Evolutionary conservation across 2,797 vertebrate species (phyloP).

Genomic region (Acipenser ruthenus): DNA sequence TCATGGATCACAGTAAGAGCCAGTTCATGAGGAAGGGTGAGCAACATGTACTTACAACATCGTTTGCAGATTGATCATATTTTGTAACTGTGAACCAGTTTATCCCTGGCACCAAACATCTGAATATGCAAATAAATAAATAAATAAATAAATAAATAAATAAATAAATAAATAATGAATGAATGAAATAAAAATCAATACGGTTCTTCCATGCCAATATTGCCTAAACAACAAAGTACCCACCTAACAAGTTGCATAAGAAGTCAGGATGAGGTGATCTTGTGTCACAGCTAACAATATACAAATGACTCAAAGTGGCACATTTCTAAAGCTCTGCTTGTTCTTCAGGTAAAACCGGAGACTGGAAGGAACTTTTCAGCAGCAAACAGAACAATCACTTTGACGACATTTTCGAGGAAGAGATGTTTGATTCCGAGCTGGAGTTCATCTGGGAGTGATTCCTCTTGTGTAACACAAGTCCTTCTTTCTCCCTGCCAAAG

Average conservation of each 20-base stretch:
- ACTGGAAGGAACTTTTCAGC: constrained; percentile 70
- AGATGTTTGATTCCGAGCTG: constrained; percentile 47
- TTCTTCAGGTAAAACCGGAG: constrained; percentile 58
- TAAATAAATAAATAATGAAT: no score
- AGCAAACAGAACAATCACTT: constrained; percentile 52
- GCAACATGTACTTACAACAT: background rate
- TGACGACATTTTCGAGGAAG: constrained; percentile 45
- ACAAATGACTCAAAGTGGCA: background rate
- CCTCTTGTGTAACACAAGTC: no score
- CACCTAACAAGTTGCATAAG: no score
- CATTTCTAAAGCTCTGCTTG: background rate
- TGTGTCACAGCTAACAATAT: no score
- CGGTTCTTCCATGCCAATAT: background rate
- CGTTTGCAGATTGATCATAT: background rate
- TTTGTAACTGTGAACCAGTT: background rate
- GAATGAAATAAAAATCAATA: no score
- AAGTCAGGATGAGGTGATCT: no score
- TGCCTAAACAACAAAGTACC: no score
- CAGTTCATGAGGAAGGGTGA: constrained; percentile 80
- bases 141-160: background rate
- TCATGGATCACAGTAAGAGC: constrained; percentile 70
- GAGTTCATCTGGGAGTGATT: constrained; percentile 41
- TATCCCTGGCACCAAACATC: background rate
- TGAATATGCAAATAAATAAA: background rate
- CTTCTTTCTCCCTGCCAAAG: no score